Evolutionary conservation across 2,797 vertebrate genomes (phyloP).

Genomic region (Clamator glandarius): DNA sequence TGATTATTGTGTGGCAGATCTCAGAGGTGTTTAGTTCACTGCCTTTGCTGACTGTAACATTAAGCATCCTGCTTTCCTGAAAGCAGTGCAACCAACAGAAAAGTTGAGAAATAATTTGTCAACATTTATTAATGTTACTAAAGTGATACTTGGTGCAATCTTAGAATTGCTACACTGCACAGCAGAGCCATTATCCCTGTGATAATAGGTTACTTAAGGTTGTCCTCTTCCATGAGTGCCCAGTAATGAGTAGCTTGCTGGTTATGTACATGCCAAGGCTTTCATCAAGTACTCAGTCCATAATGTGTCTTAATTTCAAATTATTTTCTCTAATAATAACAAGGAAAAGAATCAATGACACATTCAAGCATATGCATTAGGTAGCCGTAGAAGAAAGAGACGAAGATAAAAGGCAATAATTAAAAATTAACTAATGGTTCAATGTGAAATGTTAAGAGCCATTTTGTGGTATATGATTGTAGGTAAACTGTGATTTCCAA

Average conservation of each 20-base stretch:
- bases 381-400: not conserved
- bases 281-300: not conserved
- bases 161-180: not conserved
- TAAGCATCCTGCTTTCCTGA: not conserved
- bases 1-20: not conserved
- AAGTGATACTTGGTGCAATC: not conserved
- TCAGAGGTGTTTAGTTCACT: not conserved
- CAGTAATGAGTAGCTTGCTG: not conserved
- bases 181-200: not conserved
- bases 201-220: not conserved
- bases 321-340: not conserved
- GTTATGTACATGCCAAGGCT: not conserved
- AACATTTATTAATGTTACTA: not conserved
- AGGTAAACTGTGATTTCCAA: not conserved
- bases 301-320: not conserved
- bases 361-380: not conserved
- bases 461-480: not conserved
- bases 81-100: not conserved
- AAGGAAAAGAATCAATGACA: not conserved
- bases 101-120: not conserved
- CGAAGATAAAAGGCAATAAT: not conserved
- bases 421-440: not conserved
- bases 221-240: not conserved
- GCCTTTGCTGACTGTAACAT: not conserved
- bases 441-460: not conserved